Conservation (phyloP, 2,888 invertebrate species). For the Scrobipalpa atriplicella region DNA sequence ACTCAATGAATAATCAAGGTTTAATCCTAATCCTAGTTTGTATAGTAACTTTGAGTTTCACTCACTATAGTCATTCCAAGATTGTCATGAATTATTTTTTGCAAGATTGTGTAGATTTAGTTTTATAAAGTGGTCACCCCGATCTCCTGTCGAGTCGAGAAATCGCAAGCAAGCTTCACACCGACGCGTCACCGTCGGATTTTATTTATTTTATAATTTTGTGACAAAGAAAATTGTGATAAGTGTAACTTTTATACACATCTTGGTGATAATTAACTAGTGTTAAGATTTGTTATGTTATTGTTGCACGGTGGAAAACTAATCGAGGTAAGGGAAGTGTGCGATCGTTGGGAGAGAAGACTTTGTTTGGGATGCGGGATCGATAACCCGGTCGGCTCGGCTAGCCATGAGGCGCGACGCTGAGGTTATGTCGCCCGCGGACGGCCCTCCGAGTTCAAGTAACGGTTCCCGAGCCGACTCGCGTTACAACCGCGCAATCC, state of each 20-base stretch:
- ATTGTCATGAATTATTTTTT: background rate
- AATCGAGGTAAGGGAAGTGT: conserved; percentile 73
- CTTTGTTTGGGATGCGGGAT: conserved; percentile 80
- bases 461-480: conserved; percentile 73
- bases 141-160: conserved; percentile 13
- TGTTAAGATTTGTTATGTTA: conserved; percentile 80
- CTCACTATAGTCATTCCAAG: too few species aligned
- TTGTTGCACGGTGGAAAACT: conserved; percentile 72
- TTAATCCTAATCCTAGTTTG: too few species aligned
- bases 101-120: background rate
- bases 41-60: too few species aligned
- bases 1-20: too few species aligned
- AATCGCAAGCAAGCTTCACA: conserved; percentile 57
- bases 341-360: conserved; percentile 54
- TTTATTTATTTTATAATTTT: conserved; percentile 76
- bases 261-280: conserved; percentile 76
- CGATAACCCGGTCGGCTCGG: conserved; percentile 74
- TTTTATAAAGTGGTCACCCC: background rate
- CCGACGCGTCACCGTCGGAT: conserved; percentile 79
- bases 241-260: conserved; percentile 81
- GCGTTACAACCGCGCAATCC: conserved; percentile 75
- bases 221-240: conserved; percentile 81
- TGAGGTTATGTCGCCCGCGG: conserved; percentile 80
- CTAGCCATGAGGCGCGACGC: conserved; percentile 80
- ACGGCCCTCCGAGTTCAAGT: conserved; percentile 79